Conservation (phyloP, 1,140 invertebrate genomes). For the Ptiloglossa arizonensis region DNA sequence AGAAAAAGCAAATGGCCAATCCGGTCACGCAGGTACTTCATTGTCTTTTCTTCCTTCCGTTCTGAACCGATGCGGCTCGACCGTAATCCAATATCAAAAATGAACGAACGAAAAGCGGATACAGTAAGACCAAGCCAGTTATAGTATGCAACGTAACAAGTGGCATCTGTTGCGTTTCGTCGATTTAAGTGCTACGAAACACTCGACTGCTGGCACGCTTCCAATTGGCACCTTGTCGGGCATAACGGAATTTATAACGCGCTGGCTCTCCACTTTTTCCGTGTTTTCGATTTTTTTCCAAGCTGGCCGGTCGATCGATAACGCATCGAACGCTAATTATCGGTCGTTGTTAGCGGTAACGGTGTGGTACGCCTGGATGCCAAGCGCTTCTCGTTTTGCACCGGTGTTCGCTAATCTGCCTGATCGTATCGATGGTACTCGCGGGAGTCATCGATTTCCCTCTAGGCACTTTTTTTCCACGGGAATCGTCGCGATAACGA, state of each 20-base stretch:
- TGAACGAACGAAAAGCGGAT: neutral
- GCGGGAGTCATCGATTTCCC: too few relatives aligned
- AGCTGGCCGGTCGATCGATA: neutral
- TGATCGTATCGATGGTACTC: too few relatives aligned
- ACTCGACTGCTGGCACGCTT: slow-evolving; percentile 66
- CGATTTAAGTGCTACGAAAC: slow-evolving; percentile 69
- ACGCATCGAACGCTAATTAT: neutral
- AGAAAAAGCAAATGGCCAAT: too few relatives aligned
- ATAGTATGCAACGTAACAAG: slow-evolving; percentile 71
- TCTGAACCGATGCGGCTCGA: neutral
- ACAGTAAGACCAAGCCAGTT: slow-evolving; percentile 22
- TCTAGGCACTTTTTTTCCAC: too few relatives aligned
- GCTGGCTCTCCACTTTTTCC: slow-evolving; percentile 21
- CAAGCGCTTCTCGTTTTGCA: neutral
- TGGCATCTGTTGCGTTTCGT: slow-evolving; percentile 73
- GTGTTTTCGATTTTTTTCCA: slow-evolving; percentile 29
- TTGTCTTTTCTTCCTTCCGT: too few relatives aligned
- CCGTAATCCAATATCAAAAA: neutral
- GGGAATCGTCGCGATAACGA: too few relatives aligned
- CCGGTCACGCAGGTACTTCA: too few relatives aligned
- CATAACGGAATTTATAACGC: slow-evolving; percentile 59
- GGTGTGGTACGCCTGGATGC: too few relatives aligned
- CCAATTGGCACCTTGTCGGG: slow-evolving; percentile 70
- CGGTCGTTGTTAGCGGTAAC: neutral
- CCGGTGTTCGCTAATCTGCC: too few relatives aligned